Evolutionary conservation across 2,888 invertebrate species (phyloP), one percentile per base, ranked within the genome.

Genomic region (Synergus itoensis): DNA sequence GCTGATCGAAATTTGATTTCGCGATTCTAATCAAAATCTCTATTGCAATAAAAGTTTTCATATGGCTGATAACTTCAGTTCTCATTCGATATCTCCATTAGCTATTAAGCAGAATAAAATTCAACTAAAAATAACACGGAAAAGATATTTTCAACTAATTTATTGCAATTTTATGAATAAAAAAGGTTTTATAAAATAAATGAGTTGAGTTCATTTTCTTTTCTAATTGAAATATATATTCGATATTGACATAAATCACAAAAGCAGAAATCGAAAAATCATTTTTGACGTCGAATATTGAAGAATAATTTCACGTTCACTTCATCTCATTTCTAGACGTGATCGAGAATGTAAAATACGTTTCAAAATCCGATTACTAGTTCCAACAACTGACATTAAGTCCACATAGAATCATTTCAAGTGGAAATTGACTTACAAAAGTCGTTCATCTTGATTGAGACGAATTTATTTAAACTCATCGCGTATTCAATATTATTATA

Each of bases 1-100:
- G 45, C n/a, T 64, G 40, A 16, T 67, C 21, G 67, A 12, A 21
- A 67, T 67, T 36, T 48, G 48, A 48, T 48, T 48, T 16, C 48
- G 16, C 16, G 48, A 16, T 45, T 67, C 21, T 45, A 18, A 18
- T 67, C 21, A 28, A 67, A 67, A 67, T 67, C 8, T 45, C 45
- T 21, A 67, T 67, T 43, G 21, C 5, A 67, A 21, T 45, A 45
- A 67, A 45, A 45, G 14, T 14, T 21, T 18, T 67, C 21, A 67
- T 45, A 18, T 67, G 11, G 41, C 21, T 67, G 41, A 14, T 45
- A 67, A 45, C 21, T 21, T 45, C 18, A 21, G 21, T 45, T 45
- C 21, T n/a, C 12, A 65, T 5, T 18, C 43, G 40, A 11, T 18
- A 18, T 18, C n/a, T 9, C 5, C 65, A 41, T 18, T 41, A 41